Percentiles rank a stretch among this genome's conserved stretches.
Evolutionary conservation across 2,888 invertebrate genomes (phyloP).

Genomic region (Caenorhabditis virilis): DNA sequence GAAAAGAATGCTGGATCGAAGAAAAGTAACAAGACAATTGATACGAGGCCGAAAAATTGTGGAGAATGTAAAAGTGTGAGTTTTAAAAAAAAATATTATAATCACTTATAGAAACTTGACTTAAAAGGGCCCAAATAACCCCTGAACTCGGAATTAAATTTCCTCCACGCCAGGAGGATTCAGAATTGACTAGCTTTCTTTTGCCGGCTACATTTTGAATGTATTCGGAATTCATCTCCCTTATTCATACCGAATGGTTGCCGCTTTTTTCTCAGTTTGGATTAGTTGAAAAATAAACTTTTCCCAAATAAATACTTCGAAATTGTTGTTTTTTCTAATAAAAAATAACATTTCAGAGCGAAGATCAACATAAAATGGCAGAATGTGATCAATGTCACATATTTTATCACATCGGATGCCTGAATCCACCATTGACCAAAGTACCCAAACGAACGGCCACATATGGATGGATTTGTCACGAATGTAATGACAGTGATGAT

Average conservation of each 20-base stretch:
- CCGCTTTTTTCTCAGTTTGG: too few relatives aligned
- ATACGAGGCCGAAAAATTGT: background rate
- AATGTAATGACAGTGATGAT: slow-evolving; percentile 27
- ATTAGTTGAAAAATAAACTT: too few relatives aligned
- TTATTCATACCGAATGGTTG: too few relatives aligned
- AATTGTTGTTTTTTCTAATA: background rate
- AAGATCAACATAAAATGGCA: slow-evolving; percentile 89
- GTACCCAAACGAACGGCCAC: slow-evolving; percentile 30
- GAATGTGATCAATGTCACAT: slow-evolving; percentile 92
- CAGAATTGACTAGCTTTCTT: too few relatives aligned
- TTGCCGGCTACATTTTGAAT: too few relatives aligned
- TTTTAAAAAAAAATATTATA: background rate
- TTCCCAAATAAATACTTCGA: too few relatives aligned
- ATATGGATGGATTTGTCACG: slow-evolving; percentile 37
- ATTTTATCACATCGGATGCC: slow-evolving; percentile 89
- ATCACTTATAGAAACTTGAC: background rate
- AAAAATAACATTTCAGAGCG: slow-evolving; percentile 73
- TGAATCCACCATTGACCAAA: slow-evolving; percentile 85
- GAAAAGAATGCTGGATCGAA: background rate
- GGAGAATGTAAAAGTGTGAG: background rate
- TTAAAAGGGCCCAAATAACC: too few relatives aligned
- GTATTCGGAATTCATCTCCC: too few relatives aligned
- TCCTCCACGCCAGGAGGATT: too few relatives aligned
- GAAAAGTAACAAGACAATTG: background rate
- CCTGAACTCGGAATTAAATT: too few relatives aligned